Evolutionary conservation across 2,113 vertebrate genomes (phyloP).

Genomic region (Clarias gariepinus): DNA sequence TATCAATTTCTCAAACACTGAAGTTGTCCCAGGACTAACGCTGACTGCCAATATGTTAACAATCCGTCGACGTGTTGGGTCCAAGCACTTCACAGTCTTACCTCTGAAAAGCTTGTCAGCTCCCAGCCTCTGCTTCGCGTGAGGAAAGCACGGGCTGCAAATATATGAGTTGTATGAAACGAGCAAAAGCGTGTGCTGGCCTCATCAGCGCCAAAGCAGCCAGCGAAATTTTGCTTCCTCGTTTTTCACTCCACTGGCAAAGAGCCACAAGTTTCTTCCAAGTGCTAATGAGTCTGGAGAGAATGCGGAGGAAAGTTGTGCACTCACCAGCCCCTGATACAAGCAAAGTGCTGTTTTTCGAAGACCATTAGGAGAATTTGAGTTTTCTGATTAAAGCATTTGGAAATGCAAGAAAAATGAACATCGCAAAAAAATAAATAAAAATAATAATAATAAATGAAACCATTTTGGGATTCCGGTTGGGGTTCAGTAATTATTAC

Average conservation of each 20-base stretch:
- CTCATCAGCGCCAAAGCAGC: constrained; percentile 41
- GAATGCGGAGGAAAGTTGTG: constrained; percentile 54
- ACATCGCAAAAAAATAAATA: constrained; percentile 10
- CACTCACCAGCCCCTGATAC: constrained; percentile 38
- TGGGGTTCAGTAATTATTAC: not conserved
- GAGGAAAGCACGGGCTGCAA: constrained; percentile 54
- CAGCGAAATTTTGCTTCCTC: constrained; percentile 51
- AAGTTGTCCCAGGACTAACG: constrained; percentile 35
- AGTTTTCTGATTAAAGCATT: constrained; percentile 34
- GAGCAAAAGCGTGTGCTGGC: constrained; percentile 35
- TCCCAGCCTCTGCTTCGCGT: constrained; percentile 35
- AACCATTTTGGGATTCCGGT: not conserved
- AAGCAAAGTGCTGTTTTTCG: constrained; percentile 41
- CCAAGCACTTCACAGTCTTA: constrained; percentile 26
- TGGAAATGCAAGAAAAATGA: not conserved
- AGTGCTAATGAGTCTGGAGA: constrained; percentile 62
- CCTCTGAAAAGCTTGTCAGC: constrained; percentile 15
- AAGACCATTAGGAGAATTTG: constrained; percentile 30
- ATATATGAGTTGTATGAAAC: constrained; percentile 52
- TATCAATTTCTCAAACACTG: not conserved
- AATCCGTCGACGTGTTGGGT: constrained; percentile 45
- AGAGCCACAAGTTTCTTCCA: constrained; percentile 63
- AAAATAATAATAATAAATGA: no score
- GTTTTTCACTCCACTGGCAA: constrained; percentile 62
- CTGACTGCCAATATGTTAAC: constrained; percentile 36